Conservation (phyloP, 1,140 invertebrate genomes). For the Pantala flavescens region DNA sequence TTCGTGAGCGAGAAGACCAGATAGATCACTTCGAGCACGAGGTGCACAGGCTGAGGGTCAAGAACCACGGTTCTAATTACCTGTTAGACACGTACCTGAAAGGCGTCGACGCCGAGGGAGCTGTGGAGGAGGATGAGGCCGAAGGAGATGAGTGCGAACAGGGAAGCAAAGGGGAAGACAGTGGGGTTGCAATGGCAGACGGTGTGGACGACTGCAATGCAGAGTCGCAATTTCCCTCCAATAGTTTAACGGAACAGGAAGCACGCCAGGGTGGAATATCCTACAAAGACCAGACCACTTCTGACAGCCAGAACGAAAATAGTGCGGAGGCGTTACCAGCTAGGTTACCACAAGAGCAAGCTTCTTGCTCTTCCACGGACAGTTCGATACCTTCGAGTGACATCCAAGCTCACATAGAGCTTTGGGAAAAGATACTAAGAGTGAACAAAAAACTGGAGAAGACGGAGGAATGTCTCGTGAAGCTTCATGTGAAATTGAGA, state of each 20-base stretch:
- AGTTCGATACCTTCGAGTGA: neutral
- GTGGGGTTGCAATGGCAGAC: conserved; percentile 38
- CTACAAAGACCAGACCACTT: neutral
- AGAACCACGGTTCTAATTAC: conserved; percentile 69
- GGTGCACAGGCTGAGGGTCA: conserved; percentile 54
- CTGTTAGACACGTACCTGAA: conserved; percentile 66
- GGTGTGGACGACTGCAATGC: conserved; percentile 11
- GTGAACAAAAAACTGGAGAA: conserved; percentile 58
- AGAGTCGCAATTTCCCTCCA: neutral
- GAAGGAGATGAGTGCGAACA: conserved; percentile 32
- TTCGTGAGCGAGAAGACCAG: conserved; percentile 62
- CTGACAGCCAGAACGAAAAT: conserved; percentile 23
- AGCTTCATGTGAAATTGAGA: conserved; percentile 52
- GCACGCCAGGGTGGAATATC: neutral
- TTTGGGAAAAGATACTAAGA: conserved; percentile 57
- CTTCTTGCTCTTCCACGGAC: neutral
- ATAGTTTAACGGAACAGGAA: neutral
- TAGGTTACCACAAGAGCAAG: conserved; percentile 11
- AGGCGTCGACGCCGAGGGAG: conserved; percentile 38
- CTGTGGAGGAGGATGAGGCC: conserved; percentile 26
- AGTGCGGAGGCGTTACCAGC: conserved; percentile 23
- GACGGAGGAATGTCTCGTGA: conserved; percentile 54
- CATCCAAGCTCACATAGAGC: conserved; percentile 42
- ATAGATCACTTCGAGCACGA: conserved; percentile 66
- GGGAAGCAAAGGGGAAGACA: conserved; percentile 50